Evolutionary conservation across 1,140 invertebrate genomes (phyloP).

Genomic region (Bombus confusus): DNA sequence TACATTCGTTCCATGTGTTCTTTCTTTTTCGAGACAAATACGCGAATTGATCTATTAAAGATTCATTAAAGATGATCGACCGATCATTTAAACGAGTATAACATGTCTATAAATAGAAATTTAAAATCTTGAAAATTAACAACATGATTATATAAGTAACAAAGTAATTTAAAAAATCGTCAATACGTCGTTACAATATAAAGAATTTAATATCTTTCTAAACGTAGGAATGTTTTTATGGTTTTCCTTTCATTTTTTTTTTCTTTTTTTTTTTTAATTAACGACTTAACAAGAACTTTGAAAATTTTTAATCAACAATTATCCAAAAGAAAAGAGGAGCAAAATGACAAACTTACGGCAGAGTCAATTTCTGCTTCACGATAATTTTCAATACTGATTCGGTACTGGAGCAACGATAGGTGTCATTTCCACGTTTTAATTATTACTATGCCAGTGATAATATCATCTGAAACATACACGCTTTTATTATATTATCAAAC

Average conservation of each 20-base stretch:
- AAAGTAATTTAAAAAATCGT: conserved; percentile 34
- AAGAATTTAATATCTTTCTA: neutral
- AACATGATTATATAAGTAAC: conserved; percentile 52
- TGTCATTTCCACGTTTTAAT: conserved; percentile 55
- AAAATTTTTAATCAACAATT: conserved; percentile 6
- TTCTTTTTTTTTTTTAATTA: neutral
- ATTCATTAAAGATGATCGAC: conserved; percentile 1
- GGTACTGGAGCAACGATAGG: conserved; percentile 45
- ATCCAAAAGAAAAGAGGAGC: neutral
- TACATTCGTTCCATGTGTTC: neutral
- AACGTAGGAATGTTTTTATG: conserved; percentile 31
- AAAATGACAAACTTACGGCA: conserved; percentile 6
- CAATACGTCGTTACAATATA: conserved; percentile 5
- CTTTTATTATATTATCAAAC: conserved; percentile 35
- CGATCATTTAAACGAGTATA: conserved; percentile 29
- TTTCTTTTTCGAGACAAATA: neutral
- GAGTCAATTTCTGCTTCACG: neutral
- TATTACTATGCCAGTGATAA: conserved; percentile 33
- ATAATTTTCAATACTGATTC: conserved; percentile 49
- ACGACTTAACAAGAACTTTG: conserved; percentile 24
- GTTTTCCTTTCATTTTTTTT: neutral
- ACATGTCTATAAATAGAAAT: conserved; percentile 43
- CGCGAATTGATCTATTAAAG: neutral
- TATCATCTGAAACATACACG: conserved; percentile 45
- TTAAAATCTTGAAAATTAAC: conserved; percentile 49